Evolutionary conservation across 2,113 vertebrate genomes (phyloP).

Genomic region (Malaclemys terrapin): DNA sequence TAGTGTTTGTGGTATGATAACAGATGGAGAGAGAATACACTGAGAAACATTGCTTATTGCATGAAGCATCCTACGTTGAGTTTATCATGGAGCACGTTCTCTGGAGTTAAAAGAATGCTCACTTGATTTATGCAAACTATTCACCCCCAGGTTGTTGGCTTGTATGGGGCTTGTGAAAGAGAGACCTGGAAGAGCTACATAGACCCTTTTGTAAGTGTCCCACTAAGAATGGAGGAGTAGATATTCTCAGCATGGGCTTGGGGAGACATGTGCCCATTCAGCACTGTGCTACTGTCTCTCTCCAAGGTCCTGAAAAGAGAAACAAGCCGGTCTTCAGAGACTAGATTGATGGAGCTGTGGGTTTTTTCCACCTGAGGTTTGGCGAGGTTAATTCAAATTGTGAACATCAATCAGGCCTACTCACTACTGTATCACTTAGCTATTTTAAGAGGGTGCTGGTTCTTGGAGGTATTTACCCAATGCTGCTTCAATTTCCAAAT

Average conservation of each 20-base stretch:
- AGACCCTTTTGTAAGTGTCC: not conserved
- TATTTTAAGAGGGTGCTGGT: not conserved
- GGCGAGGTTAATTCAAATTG: not conserved
- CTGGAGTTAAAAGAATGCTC: not conserved
- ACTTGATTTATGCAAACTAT: not conserved
- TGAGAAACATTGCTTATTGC: not conserved
- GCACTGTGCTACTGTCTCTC: not conserved
- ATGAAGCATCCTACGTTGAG: not conserved
- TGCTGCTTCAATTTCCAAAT: not conserved
- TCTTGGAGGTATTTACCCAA: not conserved
- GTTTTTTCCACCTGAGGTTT: not conserved
- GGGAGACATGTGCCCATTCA: rapidly evolving
- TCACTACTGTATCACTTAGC: not conserved
- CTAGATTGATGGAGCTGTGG: not conserved
- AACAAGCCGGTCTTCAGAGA: not conserved
- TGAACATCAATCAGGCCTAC: not conserved
- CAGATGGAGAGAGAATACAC: no score
- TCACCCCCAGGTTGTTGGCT: not conserved
- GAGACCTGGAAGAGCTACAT: not conserved
- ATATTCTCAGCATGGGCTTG: rapidly evolving
- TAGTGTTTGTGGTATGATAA: not conserved
- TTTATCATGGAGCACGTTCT: not conserved
- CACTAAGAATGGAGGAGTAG: not conserved
- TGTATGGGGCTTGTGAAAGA: not conserved
- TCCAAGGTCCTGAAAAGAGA: slow-evolving; percentile 67